Percentiles rank a stretch among this genome's conserved stretches.
Conservation (phyloP, 2,888 invertebrate genomes). For the Hecatera dysodea region DNA sequence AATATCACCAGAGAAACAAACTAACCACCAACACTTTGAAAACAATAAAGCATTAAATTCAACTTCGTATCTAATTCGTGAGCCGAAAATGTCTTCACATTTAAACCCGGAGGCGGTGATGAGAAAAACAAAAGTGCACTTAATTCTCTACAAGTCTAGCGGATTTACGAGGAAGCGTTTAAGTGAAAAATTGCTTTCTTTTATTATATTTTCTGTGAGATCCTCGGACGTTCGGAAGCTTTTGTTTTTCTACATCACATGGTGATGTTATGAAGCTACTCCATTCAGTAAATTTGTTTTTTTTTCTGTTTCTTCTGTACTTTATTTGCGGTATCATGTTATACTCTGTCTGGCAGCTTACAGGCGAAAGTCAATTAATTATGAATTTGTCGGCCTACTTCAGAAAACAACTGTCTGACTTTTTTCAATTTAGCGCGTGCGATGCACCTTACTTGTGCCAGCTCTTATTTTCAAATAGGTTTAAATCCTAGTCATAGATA, state of each 20-base stretch:
- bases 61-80: constrained; percentile 28
- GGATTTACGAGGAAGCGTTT: constrained; percentile 81
- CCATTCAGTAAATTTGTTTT: background rate
- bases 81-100: constrained; percentile 61
- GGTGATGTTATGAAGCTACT: constrained; percentile 32
- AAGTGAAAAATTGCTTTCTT: constrained; percentile 83
- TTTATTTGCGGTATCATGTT: background rate
- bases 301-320: background rate
- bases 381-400: background rate
- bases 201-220: constrained; percentile 77
- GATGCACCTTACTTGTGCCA: background rate
- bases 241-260: constrained; percentile 52
- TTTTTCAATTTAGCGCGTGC: background rate
- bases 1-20: background rate
- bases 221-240: constrained; percentile 45
- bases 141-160: constrained; percentile 80
- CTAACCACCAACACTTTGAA: background rate
- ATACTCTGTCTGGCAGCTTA: background rate
- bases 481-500: background rate
- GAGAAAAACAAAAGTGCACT: constrained; percentile 80
- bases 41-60: constrained; percentile 19
- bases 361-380: background rate
- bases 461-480: background rate
- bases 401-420: background rate
- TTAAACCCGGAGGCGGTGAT: constrained; percentile 67